Evolutionary conservation across 2,888 invertebrate genomes (phyloP), one percentile per base, ranked within the genome.

Genomic region (Agapostemon virescens): DNA sequence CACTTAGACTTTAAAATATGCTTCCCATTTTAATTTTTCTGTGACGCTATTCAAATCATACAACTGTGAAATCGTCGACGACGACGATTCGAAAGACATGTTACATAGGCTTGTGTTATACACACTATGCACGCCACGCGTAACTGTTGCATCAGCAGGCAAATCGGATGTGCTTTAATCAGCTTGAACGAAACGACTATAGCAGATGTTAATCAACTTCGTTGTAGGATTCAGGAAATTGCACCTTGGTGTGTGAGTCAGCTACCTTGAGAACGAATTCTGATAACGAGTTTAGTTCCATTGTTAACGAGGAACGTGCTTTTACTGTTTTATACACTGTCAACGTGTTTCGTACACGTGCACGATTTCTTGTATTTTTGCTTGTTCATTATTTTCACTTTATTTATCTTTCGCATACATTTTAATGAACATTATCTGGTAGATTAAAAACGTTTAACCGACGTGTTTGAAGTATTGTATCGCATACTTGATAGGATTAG

Each of bases 271-370:
- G 3, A 55, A 72, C 17, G 40, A 58, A 69, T 58, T 58, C 40
- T 49, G 33, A 67, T 42, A 42, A 17, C 13, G 55, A 55, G 26
- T 73, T 69, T 68, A 68, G 67, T 72, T 42, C n/a, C 20, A 69
- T 73, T 52, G 23, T 11, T 49, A 38, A 40, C 20, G n/a, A 61
- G 23, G 49, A 66, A 45, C 55, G 26, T 23, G 33, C 26, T 3
- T 55, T 74, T 26, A 17, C 45, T 75, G 76, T 73, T 30, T 36
- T 20, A 61, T 69, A 58, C 63, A 52, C 38, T 49, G 49, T 49
- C n/a, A 49, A 49, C 11, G 70, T n/a, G n/a, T 36, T 76, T 40
- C 73, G 11, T n/a, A 11, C 49, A 67, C 63, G 38, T 81, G 52
- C 23, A 68, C 26, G 23, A 9, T 30, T n/a, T 33, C 2, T 74